Evolutionary conservation across 2,888 invertebrate genomes (phyloP), one percentile per base, ranked within the genome.

Genomic region (Dendrolimus houi): DNA sequence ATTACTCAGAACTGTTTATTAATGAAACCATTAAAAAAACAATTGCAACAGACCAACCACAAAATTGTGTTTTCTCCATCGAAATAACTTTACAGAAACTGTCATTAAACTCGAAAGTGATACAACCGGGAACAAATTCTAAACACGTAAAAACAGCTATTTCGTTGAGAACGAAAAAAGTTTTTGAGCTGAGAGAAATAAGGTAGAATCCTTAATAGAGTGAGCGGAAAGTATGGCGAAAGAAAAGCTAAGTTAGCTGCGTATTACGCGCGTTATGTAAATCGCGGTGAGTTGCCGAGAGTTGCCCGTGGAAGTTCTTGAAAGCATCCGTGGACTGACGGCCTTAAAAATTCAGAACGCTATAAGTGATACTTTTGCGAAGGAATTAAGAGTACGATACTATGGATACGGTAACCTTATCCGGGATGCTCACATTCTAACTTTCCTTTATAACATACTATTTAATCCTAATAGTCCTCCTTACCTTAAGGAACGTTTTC

Each of bases 251-350:
- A 85, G 80, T 83, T 83, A 70, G 67, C 65, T 66, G 62, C 68
- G 72, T 68, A 77, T 81, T 81, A 81, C 80, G 77, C 77, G 79
- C 77, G 82, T 81, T 83, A 83, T 85, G 85, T 76, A 83, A 85
- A 84, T 84, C 70, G 67, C 63, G 70, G 58, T 58, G 70, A 75
- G 70, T 72, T 72, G 63, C 61, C 61, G 59, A 60, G 62, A 57
- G 58, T 58, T 68, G 60, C 63, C 63, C 62, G 64, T 60, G 63
- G 69, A 77, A 83, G 75, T 81, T 74, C 76, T 71, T 80, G 79
- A 82, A 75, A 85, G 81, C 78, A 74, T 76, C 72, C 63, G 65
- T 69, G 69, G 75, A 74, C 72, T 72, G 71, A 66, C 69, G 71
- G 72, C 68, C 72, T 85, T 82, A 83, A 85, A 85, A 81, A 86